phyloP scores from a whole-genome alignment of 2,113 vertebrate genomes.

The Planiliza haematocheilus region DNA sequence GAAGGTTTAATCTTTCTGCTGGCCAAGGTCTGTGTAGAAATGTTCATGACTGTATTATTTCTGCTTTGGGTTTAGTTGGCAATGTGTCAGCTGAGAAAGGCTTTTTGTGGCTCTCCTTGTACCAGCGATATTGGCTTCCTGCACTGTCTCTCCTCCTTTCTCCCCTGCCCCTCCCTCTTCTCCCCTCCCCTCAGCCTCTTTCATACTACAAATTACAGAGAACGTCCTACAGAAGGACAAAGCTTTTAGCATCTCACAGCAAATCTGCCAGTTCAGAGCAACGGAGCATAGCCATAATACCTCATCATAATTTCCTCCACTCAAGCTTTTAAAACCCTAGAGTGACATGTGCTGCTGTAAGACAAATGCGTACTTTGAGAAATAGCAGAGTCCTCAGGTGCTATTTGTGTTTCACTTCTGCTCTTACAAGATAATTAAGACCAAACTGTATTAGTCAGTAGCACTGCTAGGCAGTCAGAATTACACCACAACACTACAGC shows the following conservation, averaged over 20 bases:
- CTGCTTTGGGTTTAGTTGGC: not conserved
- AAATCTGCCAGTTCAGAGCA: conserved; percentile 28
- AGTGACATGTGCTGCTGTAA: conserved; percentile 37
- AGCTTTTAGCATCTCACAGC: conserved; percentile 48
- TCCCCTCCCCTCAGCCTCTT: conserved; percentile 7
- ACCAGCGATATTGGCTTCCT: not conserved
- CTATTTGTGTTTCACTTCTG: conserved; percentile 27
- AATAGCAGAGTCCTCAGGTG: not conserved
- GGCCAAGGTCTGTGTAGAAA: not conserved
- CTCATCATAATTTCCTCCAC: conserved; percentile 16
- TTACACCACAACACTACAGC: conserved; percentile 1
- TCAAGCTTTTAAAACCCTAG: conserved; percentile 22
- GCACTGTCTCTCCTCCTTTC: not conserved
- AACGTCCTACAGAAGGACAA: conserved; percentile 29
- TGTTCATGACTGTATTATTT: not conserved
- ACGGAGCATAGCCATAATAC: conserved; percentile 17
- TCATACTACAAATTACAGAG: conserved; percentile 14
- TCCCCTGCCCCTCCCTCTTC: not conserved
- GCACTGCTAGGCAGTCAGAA: not conserved
- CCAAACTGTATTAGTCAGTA: conserved; percentile 21
- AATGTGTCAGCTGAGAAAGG: not conserved
- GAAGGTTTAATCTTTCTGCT: not conserved
- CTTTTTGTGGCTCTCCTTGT: not conserved
- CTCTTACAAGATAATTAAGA: conserved; percentile 21
- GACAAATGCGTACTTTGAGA: conserved; percentile 18